These are phyloP conservation scores for Myiotriccus ornatus DNA, from an alignment of 2,797 vertebrate species.

Conservation along the genomic window DNA sequence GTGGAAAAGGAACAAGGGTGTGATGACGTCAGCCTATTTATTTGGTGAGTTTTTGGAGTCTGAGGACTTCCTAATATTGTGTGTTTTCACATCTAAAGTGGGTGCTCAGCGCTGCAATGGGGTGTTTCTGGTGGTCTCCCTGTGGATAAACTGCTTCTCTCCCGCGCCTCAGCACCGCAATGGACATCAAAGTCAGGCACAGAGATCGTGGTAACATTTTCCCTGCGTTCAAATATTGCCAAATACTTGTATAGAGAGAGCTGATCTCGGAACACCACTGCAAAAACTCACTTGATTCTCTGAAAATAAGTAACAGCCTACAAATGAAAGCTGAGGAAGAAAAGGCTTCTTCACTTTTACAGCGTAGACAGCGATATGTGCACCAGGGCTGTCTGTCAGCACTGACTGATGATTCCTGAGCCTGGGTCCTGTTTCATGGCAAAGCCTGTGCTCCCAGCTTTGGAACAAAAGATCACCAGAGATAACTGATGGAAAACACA, in stretches of 20 bases:
- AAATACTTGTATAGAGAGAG: background rate
- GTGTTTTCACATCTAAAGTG: background rate
- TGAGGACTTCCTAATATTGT: background rate
- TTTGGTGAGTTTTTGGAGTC: background rate
- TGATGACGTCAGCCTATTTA: accelerated
- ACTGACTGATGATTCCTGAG: background rate
- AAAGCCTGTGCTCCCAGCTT: background rate
- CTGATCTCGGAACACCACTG: background rate
- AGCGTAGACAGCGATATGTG: accelerated
- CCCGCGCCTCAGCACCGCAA: background rate
- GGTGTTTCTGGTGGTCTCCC: background rate
- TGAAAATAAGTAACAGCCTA: background rate
- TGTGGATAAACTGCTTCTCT: background rate
- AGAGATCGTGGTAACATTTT: background rate
- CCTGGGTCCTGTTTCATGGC: background rate
- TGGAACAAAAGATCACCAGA: constrained; percentile 2
- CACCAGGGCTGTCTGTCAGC: background rate
- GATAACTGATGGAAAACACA: constrained; percentile 1
- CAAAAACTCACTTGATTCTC: background rate
- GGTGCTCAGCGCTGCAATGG: background rate
- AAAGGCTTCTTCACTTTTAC: background rate
- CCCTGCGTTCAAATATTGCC: background rate
- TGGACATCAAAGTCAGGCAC: background rate
- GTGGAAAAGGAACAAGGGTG: background rate
- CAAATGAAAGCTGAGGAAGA: background rate